phyloP scores from a whole-genome alignment of 1,140 invertebrate species.

The Magallana angulata region DNA sequence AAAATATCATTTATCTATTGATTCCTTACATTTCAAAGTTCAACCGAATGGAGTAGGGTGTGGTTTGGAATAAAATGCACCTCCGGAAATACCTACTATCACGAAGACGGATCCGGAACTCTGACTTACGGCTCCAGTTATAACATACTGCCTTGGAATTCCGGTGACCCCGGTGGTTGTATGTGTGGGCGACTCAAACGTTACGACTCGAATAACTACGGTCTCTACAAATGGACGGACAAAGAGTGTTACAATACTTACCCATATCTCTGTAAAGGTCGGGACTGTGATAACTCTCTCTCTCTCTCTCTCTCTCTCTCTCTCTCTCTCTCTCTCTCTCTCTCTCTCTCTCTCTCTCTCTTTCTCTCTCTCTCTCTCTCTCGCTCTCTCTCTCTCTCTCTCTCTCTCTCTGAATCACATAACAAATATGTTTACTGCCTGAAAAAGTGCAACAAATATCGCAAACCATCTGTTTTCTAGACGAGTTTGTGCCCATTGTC shows the following conservation, averaged over 20 bases:
- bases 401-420: too few species aligned
- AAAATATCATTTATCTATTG: too few species aligned
- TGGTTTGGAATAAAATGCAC: not conserved
- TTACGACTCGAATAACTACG: not conserved
- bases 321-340: too few species aligned
- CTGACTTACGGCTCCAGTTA: not conserved
- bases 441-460: too few species aligned
- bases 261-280: not conserved
- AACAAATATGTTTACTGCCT: too few species aligned
- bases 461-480: not conserved
- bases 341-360: too few species aligned
- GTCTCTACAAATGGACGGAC: not conserved
- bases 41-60: not conserved
- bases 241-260: not conserved
- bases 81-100: not conserved
- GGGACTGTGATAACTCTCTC: too few species aligned
- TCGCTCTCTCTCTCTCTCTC: too few species aligned
- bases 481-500: not conserved
- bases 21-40: not conserved
- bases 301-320: too few species aligned
- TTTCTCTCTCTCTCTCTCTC: too few species aligned
- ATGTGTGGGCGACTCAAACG: not conserved
- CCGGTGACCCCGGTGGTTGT: not conserved
- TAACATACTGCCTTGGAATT: too few species aligned
- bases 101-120: not conserved